Conservation (phyloP, 64 coral and sea anemone genomes). For the Porites australiensis region DNA sequence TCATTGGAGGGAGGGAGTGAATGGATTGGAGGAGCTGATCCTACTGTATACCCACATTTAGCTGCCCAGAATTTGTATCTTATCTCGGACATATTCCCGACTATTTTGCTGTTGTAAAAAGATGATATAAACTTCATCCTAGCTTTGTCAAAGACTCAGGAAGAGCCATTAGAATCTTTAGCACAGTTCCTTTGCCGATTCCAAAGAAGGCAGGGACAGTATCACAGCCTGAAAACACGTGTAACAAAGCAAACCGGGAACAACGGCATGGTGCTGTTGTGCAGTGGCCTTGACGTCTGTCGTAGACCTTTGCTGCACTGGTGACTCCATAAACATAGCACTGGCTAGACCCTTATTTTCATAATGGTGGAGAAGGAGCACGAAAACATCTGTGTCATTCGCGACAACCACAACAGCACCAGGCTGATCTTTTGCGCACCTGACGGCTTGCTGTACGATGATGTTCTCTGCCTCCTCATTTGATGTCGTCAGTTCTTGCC, state of each 20-base stretch:
- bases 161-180: constrained; percentile 22
- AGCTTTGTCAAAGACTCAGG: constrained; percentile 37
- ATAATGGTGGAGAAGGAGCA: constrained; percentile 43
- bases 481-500: no score
- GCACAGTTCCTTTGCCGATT: constrained; percentile 57
- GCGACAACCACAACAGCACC: no score
- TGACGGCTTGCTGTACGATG: constrained; percentile 50
- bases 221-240: constrained; percentile 52
- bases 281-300: constrained; percentile 52
- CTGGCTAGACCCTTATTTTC: neutral
- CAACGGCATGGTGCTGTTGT: constrained; percentile 7
- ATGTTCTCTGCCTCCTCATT: no score
- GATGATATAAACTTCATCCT: no score
- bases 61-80: constrained; percentile 50
- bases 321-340: constrained; percentile 43
- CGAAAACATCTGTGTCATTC: constrained; percentile 40
- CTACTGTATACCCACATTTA: constrained; percentile 21
- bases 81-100: constrained; percentile 24
- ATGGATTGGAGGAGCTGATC: constrained; percentile 44
- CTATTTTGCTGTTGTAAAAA: no score
- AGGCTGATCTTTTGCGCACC: constrained; percentile 42
- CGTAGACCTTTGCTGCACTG: constrained; percentile 29
- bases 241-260: constrained; percentile 25
- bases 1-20: constrained; percentile 74
- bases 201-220: constrained; percentile 42